phyloP scores from a whole-genome alignment of 1,140 invertebrate species.

The Lethrus apterus region DNA sequence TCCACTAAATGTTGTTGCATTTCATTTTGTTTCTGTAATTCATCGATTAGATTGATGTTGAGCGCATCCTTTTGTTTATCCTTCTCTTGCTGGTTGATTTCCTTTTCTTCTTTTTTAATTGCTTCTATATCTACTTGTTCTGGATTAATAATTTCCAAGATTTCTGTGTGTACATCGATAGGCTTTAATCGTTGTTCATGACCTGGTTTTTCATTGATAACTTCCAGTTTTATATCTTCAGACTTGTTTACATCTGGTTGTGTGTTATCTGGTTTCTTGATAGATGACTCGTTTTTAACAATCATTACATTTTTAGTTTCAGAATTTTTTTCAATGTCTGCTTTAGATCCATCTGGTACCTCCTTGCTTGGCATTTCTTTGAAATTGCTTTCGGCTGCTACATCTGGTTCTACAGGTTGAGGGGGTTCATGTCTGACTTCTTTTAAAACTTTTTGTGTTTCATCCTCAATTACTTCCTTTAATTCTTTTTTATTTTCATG shows the following conservation, averaged over 20 bases:
- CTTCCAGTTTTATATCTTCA: not conserved
- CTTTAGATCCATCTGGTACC: not conserved
- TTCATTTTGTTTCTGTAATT: constrained; percentile 50
- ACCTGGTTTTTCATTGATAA: not conserved
- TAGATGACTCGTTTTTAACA: too few relatives aligned
- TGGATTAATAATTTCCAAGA: not conserved
- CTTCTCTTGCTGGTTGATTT: constrained; percentile 39
- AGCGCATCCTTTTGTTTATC: constrained; percentile 40
- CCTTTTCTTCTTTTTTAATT: constrained; percentile 49
- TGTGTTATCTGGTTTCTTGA: too few relatives aligned
- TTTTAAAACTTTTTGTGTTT: constrained; percentile 22
- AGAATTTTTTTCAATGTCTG: not conserved
- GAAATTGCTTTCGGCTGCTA: constrained; percentile 12
- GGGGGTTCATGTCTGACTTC: constrained; percentile 46
- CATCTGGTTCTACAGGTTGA: constrained; percentile 43
- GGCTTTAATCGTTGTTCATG: not conserved
- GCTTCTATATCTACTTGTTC: constrained; percentile 38
- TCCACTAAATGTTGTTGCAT: constrained; percentile 42
- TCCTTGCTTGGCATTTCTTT: too few relatives aligned
- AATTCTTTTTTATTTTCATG: constrained; percentile 6
- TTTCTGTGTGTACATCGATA: not conserved
- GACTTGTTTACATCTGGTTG: too few relatives aligned
- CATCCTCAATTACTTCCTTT: constrained; percentile 4
- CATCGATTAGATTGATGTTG: constrained; percentile 44
- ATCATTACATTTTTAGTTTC: too few relatives aligned